Evolutionary conservation across 1,140 invertebrate species (phyloP).

Genomic region (Pemphigus obesinymphae): DNA sequence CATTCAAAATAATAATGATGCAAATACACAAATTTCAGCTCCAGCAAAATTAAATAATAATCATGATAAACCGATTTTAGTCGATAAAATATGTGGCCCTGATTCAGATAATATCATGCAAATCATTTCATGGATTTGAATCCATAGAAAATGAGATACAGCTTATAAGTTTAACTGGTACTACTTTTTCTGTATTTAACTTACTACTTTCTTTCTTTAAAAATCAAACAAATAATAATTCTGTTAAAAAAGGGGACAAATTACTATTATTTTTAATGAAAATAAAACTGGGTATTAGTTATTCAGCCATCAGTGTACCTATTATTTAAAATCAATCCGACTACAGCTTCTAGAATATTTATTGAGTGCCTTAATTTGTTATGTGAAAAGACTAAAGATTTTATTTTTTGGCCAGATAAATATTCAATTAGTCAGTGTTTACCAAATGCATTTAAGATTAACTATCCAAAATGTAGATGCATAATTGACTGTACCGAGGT

Average conservation of each 20-base stretch:
- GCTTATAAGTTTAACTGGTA: background rate
- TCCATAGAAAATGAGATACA: background rate
- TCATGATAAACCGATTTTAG: background rate
- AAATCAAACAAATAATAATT: background rate
- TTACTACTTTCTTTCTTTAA: background rate
- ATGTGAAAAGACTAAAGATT: background rate
- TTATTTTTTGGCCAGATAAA: background rate
- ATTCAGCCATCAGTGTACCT: background rate
- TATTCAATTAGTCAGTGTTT: background rate
- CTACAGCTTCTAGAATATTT: background rate
- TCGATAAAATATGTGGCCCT: background rate
- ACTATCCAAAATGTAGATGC: background rate
- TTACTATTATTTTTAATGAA: background rate
- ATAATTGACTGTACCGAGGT: background rate
- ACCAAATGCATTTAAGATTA: background rate
- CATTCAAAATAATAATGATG: background rate
- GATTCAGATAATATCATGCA: background rate
- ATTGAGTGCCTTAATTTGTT: background rate
- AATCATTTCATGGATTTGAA: background rate
- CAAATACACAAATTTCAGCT: background rate
- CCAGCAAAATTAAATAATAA: background rate
- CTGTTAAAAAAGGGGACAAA: background rate
- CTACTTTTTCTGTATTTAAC: background rate
- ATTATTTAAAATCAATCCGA: background rate
- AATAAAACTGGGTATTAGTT: background rate